A percentile compares a stretch with the other conserved stretches of the same genome.
Evolutionary conservation across 1,140 invertebrate genomes (phyloP).

Genomic region (Habropoda laboriosa): DNA sequence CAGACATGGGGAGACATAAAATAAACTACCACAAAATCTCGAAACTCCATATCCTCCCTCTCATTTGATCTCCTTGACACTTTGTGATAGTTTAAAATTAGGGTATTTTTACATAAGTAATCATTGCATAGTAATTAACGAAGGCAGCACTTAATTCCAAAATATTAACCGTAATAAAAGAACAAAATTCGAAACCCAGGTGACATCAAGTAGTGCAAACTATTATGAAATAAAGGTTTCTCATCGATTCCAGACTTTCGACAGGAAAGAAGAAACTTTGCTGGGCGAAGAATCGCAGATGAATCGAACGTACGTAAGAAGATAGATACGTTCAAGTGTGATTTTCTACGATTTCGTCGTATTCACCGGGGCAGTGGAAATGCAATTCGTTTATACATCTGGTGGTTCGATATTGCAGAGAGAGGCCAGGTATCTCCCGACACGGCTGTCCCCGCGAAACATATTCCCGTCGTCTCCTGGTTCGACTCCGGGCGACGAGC

Average conservation of each 20-base stretch:
- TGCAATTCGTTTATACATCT: not conserved
- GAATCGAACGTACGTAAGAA: no score
- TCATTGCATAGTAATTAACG: no score
- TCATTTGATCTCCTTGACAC: no score
- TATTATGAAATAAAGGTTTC: not conserved
- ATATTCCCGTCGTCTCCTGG: constrained; percentile 34
- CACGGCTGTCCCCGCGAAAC: constrained; percentile 1
- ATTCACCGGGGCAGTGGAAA: not conserved
- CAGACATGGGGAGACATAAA: no score
- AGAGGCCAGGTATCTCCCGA: not conserved
- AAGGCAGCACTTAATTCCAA: no score
- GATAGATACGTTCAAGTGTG: not conserved
- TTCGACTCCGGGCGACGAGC: not conserved
- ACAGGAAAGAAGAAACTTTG: not conserved
- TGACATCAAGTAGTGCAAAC: no score
- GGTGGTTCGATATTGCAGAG: not conserved
- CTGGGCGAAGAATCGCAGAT: not conserved
- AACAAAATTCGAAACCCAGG: no score
- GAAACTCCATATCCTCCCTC: no score
- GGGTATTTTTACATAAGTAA: no score
- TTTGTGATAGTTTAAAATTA: no score
- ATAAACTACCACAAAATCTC: no score
- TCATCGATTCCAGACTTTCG: not conserved
- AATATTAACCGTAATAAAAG: no score
- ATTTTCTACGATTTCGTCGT: not conserved